Evolutionary conservation across 2,888 invertebrate genomes (phyloP).

Genomic region (Hirudinaria manillensis): DNA sequence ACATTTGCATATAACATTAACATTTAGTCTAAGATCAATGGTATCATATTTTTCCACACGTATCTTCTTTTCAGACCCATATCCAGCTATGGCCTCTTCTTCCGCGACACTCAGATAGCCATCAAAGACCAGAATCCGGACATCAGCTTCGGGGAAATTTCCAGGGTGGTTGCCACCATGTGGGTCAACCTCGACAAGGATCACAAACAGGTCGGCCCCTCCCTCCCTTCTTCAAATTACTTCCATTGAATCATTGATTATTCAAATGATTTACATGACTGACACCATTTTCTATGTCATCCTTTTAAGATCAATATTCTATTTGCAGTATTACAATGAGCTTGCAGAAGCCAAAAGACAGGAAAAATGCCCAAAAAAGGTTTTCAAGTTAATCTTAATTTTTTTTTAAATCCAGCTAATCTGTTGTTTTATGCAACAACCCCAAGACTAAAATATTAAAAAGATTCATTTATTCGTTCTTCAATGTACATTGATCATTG

Average conservation of each 20-base stretch:
- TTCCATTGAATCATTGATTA: not conserved
- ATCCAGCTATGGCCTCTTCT: conserved; percentile 94
- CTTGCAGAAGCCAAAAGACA: conserved; percentile 10
- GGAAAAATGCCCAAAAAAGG: conserved; percentile 5
- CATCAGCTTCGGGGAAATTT: conserved; percentile 92
- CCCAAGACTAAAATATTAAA: too few relatives aligned
- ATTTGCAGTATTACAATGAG: conserved; percentile 22
- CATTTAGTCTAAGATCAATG: too few relatives aligned
- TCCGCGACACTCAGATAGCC: conserved; percentile 95
- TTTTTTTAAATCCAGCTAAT: not conserved
- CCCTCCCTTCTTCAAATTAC: not conserved
- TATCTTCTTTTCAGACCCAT: conserved; percentile 66
- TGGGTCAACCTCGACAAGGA: conserved; percentile 92
- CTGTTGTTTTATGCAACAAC: too few relatives aligned
- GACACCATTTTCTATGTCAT: not conserved
- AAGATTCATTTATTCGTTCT: too few relatives aligned
- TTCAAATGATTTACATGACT: not conserved
- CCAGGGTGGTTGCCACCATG: conserved; percentile 94
- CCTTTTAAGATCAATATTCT: not conserved
- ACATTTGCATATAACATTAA: too few relatives aligned
- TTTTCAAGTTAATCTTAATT: not conserved
- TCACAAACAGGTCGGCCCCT: conserved; percentile 72
- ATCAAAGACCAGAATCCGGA: conserved; percentile 95
- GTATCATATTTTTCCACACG: too few relatives aligned
- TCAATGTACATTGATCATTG: too few relatives aligned